A percentile compares a stretch with the other conserved stretches of the same genome.
These are phyloP conservation scores for Ophion ellenae DNA, from an alignment of 2,888 invertebrate species.

Conservation along the genomic window DNA sequence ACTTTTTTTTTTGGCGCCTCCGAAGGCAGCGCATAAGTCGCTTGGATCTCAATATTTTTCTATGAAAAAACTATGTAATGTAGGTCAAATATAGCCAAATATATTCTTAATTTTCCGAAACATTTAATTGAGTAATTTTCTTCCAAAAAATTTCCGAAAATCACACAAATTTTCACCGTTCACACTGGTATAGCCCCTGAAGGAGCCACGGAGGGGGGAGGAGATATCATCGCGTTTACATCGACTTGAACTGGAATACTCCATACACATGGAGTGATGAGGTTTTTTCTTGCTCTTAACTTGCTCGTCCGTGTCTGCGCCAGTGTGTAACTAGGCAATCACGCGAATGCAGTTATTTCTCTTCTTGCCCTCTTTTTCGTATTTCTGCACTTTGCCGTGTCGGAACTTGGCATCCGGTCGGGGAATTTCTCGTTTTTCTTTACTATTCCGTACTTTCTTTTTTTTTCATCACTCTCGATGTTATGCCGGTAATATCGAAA, in stretches of 20 bases:
- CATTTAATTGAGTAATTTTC: too few species aligned
- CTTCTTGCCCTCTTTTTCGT: conserved; percentile 31
- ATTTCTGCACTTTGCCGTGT: conserved; percentile 15
- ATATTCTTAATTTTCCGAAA: too few species aligned
- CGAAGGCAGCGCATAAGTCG: too few species aligned
- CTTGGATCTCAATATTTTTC: too few species aligned
- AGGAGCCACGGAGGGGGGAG: too few species aligned
- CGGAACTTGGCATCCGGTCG: conserved; percentile 10
- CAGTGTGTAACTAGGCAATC: conserved; percentile 30
- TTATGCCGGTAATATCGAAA: conserved; percentile 42
- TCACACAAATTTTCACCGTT: too few species aligned
- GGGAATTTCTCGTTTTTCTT: conserved; percentile 35
- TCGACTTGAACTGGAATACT: neutral
- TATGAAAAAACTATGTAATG: too few species aligned
- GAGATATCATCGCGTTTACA: too few species aligned
- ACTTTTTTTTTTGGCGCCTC: too few species aligned
- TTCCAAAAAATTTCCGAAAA: too few species aligned
- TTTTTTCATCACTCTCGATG: conserved; percentile 18
- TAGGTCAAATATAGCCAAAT: too few species aligned
- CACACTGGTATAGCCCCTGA: too few species aligned
- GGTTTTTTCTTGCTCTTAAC: conserved; percentile 4
- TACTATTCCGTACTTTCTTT: conserved; percentile 16
- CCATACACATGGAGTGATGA: neutral
- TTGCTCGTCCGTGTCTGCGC: conserved; percentile 10
- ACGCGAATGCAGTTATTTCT: conserved; percentile 54